Evolutionary conservation across 2,113 vertebrate species (phyloP).

Genomic region (Nestor notabilis): DNA sequence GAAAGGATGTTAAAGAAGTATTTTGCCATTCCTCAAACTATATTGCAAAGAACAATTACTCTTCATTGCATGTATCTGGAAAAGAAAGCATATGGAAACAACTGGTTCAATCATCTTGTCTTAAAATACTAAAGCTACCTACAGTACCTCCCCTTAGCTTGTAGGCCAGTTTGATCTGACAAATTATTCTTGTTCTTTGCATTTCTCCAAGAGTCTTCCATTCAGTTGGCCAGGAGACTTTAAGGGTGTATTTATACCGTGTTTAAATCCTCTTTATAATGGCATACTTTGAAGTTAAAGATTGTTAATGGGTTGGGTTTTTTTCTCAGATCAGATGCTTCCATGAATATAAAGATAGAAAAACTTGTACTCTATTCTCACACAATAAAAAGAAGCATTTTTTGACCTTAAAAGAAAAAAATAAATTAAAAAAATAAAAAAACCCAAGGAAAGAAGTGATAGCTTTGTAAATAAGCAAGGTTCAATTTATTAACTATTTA

Average conservation of each 20-base stretch:
- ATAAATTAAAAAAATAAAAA: fast-evolving
- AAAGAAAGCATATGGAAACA: background rate
- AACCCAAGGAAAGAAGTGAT: background rate
- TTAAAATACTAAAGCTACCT: background rate
- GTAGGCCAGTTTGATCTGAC: background rate
- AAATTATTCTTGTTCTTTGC: background rate
- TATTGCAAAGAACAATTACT: background rate
- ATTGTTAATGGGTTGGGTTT: background rate
- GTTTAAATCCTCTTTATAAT: background rate
- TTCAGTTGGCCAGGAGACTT: background rate
- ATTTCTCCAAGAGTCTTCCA: background rate
- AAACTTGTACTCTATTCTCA: background rate
- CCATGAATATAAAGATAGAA: background rate
- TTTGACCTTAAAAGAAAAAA: background rate
- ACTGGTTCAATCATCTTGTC: background rate
- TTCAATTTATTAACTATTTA: background rate
- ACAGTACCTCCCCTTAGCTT: background rate
- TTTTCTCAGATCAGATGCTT: background rate
- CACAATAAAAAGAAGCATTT: background rate
- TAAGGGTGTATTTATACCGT: background rate
- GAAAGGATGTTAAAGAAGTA: background rate
- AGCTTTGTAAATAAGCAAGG: background rate
- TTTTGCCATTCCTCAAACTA: background rate
- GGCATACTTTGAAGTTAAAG: background rate
- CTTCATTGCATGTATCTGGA: background rate